A percentile compares a stretch with the other conserved stretches of the same genome.
Conservation (phyloP, 2,888 invertebrate species). For the Drosophila neonasuta region DNA sequence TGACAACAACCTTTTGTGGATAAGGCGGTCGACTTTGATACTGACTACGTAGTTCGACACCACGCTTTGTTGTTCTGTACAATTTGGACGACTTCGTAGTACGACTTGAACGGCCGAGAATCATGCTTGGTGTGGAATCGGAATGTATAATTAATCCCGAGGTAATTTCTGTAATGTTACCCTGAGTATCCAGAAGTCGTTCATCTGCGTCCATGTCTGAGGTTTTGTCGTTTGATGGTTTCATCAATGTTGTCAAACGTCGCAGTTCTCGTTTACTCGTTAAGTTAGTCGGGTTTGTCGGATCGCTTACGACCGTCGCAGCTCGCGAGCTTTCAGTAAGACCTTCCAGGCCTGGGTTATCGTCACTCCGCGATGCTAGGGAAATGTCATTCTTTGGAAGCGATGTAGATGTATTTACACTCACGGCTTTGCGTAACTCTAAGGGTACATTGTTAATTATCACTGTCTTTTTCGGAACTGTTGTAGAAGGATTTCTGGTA, state of each 20-base stretch:
- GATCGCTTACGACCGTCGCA: conserved; percentile 4
- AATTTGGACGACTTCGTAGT: conserved; percentile 52
- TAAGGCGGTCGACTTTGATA: conserved; percentile 69
- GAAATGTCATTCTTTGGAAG: neutral
- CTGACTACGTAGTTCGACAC: conserved; percentile 74
- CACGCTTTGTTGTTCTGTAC: conserved; percentile 58
- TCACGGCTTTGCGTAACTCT: conserved; percentile 71
- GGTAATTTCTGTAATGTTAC: conserved; percentile 31
- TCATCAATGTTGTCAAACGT: neutral
- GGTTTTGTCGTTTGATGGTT: conserved; percentile 12
- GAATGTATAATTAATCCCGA: neutral
- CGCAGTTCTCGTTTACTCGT: conserved; percentile 25
- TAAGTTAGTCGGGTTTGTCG: neutral
- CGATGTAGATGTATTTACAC: conserved; percentile 26
- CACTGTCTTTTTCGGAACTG: conserved; percentile 71
- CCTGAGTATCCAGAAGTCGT: conserved; percentile 22
- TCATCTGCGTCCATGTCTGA: neutral
- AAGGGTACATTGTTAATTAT: conserved; percentile 80
- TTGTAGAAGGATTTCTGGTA: conserved; percentile 50
- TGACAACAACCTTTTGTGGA: conserved; percentile 78
- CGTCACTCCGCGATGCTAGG: neutral
- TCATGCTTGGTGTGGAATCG: neutral
- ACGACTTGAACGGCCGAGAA: conserved; percentile 22
- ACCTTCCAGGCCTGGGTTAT: neutral
- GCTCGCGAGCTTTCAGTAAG: neutral